Evolutionary conservation across 2,888 invertebrate species (phyloP), one percentile per base, ranked within the genome.

Genomic region (Dexiosoma caninum): DNA sequence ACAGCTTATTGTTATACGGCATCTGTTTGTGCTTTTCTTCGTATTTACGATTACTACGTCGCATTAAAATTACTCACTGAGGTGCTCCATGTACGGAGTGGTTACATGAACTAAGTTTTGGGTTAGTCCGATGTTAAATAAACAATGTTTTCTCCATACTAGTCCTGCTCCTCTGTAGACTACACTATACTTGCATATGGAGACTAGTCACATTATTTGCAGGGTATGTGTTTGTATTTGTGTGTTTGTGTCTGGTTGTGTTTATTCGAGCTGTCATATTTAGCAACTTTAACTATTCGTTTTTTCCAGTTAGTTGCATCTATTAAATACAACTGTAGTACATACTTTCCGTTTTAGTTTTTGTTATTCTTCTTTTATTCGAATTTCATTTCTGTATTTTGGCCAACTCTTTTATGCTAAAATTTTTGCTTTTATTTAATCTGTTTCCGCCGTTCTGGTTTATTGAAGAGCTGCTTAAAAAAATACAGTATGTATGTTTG

Each of bases 301-400:
- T 67, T 44, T 53, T 69, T 69, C 44, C 67, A 67, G 32, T 69
- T 42, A 55, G 55, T 30, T 44, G 55, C 40, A 19, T 55, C 67
- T 19, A 44, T 55, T 23, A 51, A 51, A 37, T 6, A n/a, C 3
- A 49, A 40, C 10, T 40, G 8, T n/a, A 23, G 23, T 40, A 16
- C 44, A 23, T 23, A 46, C 21, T 46, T 35, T 19, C 30, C 6
- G 51, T 42, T 10, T 14, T 23, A 46, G n/a, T 46, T 35, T 19
- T 42, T 10, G 51, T 42, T 10, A 14, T 32, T 16, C n/a, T 53
- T 44, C 0, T 69, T 35, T 7, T 3, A n/a, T 14, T 69, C 4
- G 21, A 32, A 6, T 16, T 40, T 14, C 10, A 19, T 16, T 23
- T 12, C 19, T 1, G n/a, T 32, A 14, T 8, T 40, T 60, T 57